Evolutionary conservation across 2,113 vertebrate species (phyloP).

Genomic region (Scomber colias): DNA sequence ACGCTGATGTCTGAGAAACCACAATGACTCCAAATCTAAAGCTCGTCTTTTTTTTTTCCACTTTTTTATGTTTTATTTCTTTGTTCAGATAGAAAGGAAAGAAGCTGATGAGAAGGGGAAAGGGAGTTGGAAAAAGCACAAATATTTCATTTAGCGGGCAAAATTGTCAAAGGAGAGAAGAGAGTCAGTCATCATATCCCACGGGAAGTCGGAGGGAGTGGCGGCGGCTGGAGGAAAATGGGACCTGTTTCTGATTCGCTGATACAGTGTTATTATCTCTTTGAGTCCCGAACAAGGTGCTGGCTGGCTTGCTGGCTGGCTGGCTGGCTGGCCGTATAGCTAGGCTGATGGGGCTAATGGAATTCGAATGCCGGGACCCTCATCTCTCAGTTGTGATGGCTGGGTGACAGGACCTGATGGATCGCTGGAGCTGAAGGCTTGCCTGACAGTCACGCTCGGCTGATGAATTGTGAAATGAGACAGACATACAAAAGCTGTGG

Average conservation of each 20-base stretch:
- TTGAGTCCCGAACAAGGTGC: slow-evolving; percentile 75
- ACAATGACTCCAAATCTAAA: slow-evolving; percentile 23
- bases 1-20: neutral
- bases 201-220: slow-evolving; percentile 34
- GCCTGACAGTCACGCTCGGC: slow-evolving; percentile 84
- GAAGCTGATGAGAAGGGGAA: slow-evolving; percentile 2
- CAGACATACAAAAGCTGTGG: slow-evolving; percentile 85
- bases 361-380: slow-evolving; percentile 76
- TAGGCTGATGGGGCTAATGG: slow-evolving; percentile 80
- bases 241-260: slow-evolving; percentile 74
- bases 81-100: slow-evolving; percentile 2
- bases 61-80: neutral
- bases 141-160: slow-evolving; percentile 69
- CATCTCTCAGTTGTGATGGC: slow-evolving; percentile 84
- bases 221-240: neutral
- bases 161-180: slow-evolving; percentile 67
- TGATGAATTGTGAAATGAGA: slow-evolving; percentile 93
- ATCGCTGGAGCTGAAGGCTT: slow-evolving; percentile 83
- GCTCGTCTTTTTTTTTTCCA: neutral
- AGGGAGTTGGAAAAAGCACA: slow-evolving; percentile 26
- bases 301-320: slow-evolving; percentile 64
- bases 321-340: slow-evolving; percentile 26
- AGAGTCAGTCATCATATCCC: slow-evolving; percentile 72
- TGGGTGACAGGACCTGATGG: slow-evolving; percentile 83
- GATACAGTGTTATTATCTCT: slow-evolving; percentile 85